Conservation (phyloP, 2,113 vertebrate genomes). For the Rousettus leschenaultii region DNA sequence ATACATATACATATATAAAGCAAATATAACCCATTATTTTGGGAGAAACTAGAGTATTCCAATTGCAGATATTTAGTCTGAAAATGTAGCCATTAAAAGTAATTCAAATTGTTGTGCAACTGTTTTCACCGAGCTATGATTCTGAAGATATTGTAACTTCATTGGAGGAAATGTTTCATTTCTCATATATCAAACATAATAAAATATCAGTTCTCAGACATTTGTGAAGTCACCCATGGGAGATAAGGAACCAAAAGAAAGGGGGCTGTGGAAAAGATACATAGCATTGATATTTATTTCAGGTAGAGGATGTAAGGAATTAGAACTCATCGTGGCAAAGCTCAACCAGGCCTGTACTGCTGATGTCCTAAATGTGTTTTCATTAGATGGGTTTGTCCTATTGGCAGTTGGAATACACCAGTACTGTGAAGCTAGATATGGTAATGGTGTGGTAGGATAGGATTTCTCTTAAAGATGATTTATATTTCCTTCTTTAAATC, state of each 20-base stretch:
- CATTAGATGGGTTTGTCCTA: neutral
- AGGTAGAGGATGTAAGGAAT: neutral
- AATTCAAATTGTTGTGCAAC: neutral
- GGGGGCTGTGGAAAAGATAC: neutral
- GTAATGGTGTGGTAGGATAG: neutral
- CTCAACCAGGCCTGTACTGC: too few relatives aligned
- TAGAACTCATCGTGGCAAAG: neutral
- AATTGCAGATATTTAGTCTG: neutral
- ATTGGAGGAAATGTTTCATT: neutral
- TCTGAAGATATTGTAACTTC: neutral
- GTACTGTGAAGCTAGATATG: neutral
- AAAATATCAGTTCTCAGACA: neutral
- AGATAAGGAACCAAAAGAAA: neutral
- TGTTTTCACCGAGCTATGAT: neutral
- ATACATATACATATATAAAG: too few relatives aligned
- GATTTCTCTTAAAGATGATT: neutral
- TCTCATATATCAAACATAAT: neutral
- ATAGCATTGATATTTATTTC: neutral
- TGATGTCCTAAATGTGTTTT: neutral
- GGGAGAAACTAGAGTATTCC: neutral
- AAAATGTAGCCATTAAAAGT: neutral
- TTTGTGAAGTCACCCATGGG: neutral
- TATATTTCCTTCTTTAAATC: neutral
- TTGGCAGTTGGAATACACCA: rapidly evolving
- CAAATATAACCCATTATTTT: neutral